Evolutionary conservation across 2,113 vertebrate genomes (phyloP).

Genomic region (Carettochelys insculpta): DNA sequence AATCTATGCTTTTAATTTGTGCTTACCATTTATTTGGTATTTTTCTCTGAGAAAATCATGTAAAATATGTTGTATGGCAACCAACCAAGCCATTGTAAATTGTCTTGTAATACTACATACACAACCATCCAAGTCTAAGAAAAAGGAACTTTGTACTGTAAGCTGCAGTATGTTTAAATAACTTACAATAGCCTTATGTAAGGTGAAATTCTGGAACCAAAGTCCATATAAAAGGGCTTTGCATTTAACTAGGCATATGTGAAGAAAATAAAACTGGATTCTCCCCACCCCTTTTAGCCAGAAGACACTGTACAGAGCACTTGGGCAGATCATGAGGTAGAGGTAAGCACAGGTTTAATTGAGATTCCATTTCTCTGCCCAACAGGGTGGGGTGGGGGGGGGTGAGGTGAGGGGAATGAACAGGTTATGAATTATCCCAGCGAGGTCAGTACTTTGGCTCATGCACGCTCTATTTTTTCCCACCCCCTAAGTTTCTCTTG

Average conservation of each 20-base stretch:
- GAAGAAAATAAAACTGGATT: background rate
- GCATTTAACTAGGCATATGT: background rate
- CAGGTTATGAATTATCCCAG: background rate
- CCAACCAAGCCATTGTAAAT: constrained; percentile 1
- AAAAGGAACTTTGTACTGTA: constrained; percentile 64
- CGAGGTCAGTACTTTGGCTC: background rate
- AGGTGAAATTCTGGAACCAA: constrained; percentile 52
- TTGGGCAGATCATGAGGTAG: background rate
- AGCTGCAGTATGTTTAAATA: constrained; percentile 43
- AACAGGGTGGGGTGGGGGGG: background rate
- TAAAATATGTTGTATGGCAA: background rate
- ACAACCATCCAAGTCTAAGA: constrained; percentile 2
- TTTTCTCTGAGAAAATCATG: no score
- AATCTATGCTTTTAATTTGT: background rate
- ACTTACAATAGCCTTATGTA: constrained; percentile 45
- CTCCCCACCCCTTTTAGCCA: background rate
- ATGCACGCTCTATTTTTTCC: no score
- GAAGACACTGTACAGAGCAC: background rate
- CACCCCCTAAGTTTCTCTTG: background rate
- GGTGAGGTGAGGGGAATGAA: background rate
- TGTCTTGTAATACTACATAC: background rate
- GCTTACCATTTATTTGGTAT: background rate
- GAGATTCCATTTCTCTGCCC: background rate
- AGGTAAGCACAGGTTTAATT: background rate
- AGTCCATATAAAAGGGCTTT: constrained; percentile 38